Base-by-base conservation (phyloP, 92 coral and sea anemone genomes). In the Hydrozoanthus gracilis region DNA sequence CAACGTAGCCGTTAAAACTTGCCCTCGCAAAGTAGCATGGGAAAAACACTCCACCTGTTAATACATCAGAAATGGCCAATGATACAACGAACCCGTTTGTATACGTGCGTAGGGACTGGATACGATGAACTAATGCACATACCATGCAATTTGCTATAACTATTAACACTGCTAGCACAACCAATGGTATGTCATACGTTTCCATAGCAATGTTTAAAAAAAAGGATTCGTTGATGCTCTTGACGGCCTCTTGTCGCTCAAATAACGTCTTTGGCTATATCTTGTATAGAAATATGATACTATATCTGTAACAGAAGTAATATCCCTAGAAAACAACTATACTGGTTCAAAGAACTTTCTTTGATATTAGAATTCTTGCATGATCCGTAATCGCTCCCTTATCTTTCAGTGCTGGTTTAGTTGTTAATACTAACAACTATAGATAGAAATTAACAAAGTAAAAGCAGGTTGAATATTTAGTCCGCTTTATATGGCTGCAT, bases 21-120 rank as follows among this genome's bases (percentile, higher is more conserved):
- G 44, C 82, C 15, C 60, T 55, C 68, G 82, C 82, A 77, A 77
- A 54, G 82, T 77, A 77, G n/a, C 66, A 54, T 54, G 82, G 82
- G 68, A 77, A 76, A 55, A 77, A 77, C 14, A 77, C 82, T 77
- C 82, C 82, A 7, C 82, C 82, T 3, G 82, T 77, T 4, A 77
- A 17, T 8, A 77, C 49, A 54, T 77, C 82, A 52, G 82, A 77
- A 52, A 77, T 52, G 2, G 82, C 82, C 48, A 77, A 27, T 4
- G 82, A 77, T 3, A 77, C 82, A 12, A 77, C 82, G 8, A 77
- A 77, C 11, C 82, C 82, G 67, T 77, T 76, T 16, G 66, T 77
- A 39, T 77, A 77, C 10, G 66, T 77, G 12, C 51, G 82, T 39
- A 77, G 51, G 12, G 82, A 77, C 13, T 15, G 49, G 3, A 47